These are phyloP conservation scores for Deilephila elpenor DNA, from an alignment of 2,888 invertebrate genomes.

Conservation along the genomic window DNA sequence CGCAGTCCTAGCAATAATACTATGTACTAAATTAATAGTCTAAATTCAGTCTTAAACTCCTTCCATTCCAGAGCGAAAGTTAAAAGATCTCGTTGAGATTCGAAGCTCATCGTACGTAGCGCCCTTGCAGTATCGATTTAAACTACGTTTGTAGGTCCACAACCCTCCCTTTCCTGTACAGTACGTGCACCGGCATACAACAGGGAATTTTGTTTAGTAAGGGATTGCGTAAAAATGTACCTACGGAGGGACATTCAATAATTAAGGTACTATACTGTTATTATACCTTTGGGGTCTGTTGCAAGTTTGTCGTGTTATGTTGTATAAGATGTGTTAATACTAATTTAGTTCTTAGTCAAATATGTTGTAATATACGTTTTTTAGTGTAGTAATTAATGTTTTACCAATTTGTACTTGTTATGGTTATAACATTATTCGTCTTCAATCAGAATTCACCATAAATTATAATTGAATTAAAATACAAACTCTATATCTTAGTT, in stretches of 20 bases:
- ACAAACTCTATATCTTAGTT: no score
- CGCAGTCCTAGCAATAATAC: no score
- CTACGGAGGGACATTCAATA: background rate
- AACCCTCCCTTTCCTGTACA: conserved; percentile 41
- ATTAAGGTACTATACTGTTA: conserved; percentile 1
- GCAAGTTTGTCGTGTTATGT: no score
- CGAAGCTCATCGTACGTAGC: conserved; percentile 24
- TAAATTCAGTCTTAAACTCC: no score
- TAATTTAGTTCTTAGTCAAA: no score
- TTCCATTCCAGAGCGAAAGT: background rate
- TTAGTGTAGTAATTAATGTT: no score
- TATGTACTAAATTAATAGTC: background rate
- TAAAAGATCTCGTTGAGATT: conserved; percentile 4
- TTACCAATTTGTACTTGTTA: no score
- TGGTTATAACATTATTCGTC: no score
- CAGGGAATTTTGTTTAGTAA: conserved; percentile 4
- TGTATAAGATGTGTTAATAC: no score
- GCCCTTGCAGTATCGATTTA: conserved; percentile 61
- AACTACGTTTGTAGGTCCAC: conserved; percentile 53
- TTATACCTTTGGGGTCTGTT: background rate
- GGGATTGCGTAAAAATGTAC: conserved; percentile 20
- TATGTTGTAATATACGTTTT: no score
- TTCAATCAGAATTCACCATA: no score
- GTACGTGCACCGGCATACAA: conserved; percentile 16
- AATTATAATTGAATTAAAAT: no score